Conservation (phyloP, 2,888 invertebrate genomes). For the Dryomyza anilis region DNA sequence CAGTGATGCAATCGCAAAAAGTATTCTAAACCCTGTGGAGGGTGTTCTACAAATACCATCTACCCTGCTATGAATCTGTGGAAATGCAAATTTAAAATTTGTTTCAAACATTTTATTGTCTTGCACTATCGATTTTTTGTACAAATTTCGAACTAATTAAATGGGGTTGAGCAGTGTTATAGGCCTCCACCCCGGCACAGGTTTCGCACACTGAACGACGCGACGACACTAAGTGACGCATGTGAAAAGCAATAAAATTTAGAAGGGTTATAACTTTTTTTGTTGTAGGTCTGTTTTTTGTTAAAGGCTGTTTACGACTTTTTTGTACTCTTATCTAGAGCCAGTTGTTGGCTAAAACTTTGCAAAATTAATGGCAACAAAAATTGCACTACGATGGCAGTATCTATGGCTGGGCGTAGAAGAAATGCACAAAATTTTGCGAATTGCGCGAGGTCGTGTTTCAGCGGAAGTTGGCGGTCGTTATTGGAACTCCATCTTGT, state of each 20-base stretch:
- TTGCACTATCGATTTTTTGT: conserved; percentile 14
- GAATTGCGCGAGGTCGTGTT: conserved; percentile 19
- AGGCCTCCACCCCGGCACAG: neutral
- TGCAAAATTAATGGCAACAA: conserved; percentile 17
- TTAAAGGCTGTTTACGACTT: conserved; percentile 12
- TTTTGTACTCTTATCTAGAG: conserved; percentile 15
- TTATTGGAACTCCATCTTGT: too few relatives aligned
- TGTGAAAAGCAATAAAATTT: neutral
- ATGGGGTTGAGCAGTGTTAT: neutral
- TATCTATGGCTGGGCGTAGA: neutral
- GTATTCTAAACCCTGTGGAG: neutral
- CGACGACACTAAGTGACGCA: conserved; percentile 16
- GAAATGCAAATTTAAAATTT: conserved; percentile 8
- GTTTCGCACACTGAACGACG: neutral
- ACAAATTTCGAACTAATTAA: conserved; percentile 8
- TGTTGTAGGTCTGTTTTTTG: neutral
- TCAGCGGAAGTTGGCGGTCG: conserved; percentile 7
- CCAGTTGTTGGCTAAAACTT: conserved; percentile 11
- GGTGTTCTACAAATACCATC: neutral
- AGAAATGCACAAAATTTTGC: neutral
- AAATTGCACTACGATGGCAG: neutral
- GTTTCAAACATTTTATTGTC: conserved; percentile 2
- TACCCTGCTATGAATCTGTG: neutral
- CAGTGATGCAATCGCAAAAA: conserved; percentile 1
- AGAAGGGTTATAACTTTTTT: neutral